Conservation (phyloP, 2,113 vertebrate species). For the Dermatemys mawii region DNA sequence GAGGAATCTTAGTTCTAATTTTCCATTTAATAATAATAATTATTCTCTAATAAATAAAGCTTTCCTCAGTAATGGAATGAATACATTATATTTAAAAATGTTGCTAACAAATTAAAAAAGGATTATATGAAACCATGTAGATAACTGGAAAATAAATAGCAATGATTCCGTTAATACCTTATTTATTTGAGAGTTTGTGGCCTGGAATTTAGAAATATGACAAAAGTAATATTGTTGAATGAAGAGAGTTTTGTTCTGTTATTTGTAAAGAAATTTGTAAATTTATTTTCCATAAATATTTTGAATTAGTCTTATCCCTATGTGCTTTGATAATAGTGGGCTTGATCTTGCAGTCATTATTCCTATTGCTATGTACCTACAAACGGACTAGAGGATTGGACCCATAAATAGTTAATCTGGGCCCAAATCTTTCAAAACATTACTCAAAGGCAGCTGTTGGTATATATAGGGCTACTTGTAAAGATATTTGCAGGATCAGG, state of each 20-base stretch:
- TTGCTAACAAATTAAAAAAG: not conserved
- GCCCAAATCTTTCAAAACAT: not conserved
- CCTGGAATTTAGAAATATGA: not conserved
- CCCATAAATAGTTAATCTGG: not conserved
- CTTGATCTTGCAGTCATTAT: not conserved
- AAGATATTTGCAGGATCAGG: not conserved
- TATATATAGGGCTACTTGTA: not conserved
- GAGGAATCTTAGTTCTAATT: not conserved
- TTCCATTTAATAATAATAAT: not conserved
- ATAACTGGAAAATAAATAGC: not conserved
- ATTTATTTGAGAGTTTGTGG: not conserved
- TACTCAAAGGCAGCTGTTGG: not conserved
- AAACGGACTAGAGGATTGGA: not conserved
- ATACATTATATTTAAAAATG: not conserved
- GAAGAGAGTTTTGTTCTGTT: not conserved
- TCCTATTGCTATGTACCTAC: not conserved
- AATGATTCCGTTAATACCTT: conserved; percentile 4
- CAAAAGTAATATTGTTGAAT: not conserved
- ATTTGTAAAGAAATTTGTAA: not conserved
- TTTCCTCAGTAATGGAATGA: not conserved
- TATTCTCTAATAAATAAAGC: not conserved
- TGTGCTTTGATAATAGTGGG: not conserved
- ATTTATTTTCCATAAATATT: not conserved
- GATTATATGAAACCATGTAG: not conserved
- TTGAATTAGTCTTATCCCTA: not conserved